Percentiles rank a stretch among this genome's conserved stretches.
Conservation (phyloP, 2,888 invertebrate species). For the Trissolcus brochymenae region DNA sequence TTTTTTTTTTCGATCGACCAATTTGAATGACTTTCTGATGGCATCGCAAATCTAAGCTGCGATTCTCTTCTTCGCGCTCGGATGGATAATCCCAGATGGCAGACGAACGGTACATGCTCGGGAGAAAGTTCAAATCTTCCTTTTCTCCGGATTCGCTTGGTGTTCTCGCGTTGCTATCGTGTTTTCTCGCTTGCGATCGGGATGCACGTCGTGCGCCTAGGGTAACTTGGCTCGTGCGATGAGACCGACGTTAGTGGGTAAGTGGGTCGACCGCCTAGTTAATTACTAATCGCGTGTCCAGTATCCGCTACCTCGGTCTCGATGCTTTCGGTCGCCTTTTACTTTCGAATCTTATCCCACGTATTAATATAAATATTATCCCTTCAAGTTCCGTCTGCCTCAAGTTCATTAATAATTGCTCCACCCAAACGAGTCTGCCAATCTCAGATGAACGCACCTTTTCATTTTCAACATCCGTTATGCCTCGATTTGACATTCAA, state of each 20-base stretch:
- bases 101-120: conserved; percentile 73
- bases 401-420: conserved; percentile 23
- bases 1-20: background rate
- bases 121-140: conserved; percentile 70
- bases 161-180: conserved; percentile 25
- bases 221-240: conserved; percentile 45
- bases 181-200: conserved; percentile 33
- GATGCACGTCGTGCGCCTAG: conserved; percentile 38
- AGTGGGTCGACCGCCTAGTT: conserved; percentile 71
- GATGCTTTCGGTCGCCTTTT: conserved; percentile 54
- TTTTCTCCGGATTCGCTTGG: conserved; percentile 36
- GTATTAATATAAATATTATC: conserved; percentile 2
- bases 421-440: conserved; percentile 1
- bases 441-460: background rate
- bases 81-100: conserved; percentile 59
- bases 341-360: conserved; percentile 55
- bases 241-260: conserved; percentile 72
- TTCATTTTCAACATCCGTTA: background rate
- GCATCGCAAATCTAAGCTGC: too few species aligned
- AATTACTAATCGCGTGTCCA: conserved; percentile 67
- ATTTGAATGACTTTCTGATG: conserved; percentile 7
- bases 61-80: conserved; percentile 22
- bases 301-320: conserved; percentile 54
- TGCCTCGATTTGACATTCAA: too few species aligned
- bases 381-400: background rate